Conservation (phyloP, 1,140 invertebrate genomes). For the Calephelis virginiensis region DNA sequence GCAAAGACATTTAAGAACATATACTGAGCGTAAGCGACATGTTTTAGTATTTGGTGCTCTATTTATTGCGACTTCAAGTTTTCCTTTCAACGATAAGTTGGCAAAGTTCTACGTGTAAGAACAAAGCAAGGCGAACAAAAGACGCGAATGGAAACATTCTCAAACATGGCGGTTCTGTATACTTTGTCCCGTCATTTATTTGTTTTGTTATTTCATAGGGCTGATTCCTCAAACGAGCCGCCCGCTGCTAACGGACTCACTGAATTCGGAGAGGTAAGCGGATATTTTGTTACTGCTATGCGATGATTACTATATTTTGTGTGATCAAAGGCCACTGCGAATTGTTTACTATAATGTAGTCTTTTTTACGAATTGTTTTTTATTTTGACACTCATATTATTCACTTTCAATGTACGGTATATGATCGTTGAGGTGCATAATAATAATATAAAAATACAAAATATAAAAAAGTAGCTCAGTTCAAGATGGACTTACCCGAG, state of each 20-base stretch:
- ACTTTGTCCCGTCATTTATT: constrained; percentile 48
- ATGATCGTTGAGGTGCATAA: no score
- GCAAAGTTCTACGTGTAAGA: constrained; percentile 5
- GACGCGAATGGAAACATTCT: constrained; percentile 24
- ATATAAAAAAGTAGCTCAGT: no score
- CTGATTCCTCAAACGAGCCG: constrained; percentile 86
- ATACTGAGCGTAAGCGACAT: not conserved
- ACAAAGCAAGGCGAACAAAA: constrained; percentile 29
- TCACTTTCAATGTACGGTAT: no score
- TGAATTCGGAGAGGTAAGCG: constrained; percentile 86
- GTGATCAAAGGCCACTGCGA: not conserved
- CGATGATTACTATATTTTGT: not conserved
- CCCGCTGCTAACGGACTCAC: constrained; percentile 85
- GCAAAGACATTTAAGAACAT: not conserved
- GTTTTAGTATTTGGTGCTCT: not conserved
- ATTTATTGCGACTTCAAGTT: not conserved
- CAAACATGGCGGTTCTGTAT: constrained; percentile 19
- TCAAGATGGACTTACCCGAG: no score
- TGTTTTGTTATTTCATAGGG: constrained; percentile 79
- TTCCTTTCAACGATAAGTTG: constrained; percentile 9
- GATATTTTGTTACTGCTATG: constrained; percentile 6
- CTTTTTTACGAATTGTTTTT: no score
- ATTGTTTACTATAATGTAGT: not conserved
- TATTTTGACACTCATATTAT: no score
- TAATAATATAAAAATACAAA: not conserved